These are phyloP conservation scores for Psittacus erithacus DNA, from an alignment of 2,113 vertebrate genomes.

Conservation along the genomic window DNA sequence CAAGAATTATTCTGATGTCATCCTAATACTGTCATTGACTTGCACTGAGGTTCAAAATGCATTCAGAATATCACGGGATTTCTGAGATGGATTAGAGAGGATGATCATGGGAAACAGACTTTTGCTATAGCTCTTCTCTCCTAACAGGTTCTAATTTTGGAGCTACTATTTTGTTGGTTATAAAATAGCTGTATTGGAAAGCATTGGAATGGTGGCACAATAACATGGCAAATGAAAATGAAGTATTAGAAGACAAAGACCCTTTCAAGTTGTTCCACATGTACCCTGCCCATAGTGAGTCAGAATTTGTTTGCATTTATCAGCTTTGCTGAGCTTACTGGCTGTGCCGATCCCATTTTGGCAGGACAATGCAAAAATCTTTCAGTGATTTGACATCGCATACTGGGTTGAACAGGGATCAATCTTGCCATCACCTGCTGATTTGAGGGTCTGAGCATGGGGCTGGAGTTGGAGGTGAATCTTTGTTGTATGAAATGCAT, in stretches of 20 bases:
- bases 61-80: background rate
- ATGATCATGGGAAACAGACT: background rate
- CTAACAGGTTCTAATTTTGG: background rate
- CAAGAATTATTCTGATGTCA: background rate
- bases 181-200: background rate
- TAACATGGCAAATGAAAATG: background rate
- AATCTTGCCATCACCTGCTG: constrained; percentile 30
- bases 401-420: background rate
- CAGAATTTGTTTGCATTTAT: background rate
- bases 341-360: constrained; percentile 38
- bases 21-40: background rate
- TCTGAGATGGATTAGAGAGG: background rate
- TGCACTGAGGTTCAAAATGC: background rate
- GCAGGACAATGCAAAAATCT: background rate
- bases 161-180: background rate
- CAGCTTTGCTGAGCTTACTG: background rate
- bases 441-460: constrained; percentile 31
- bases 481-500: too few species aligned
- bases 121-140: background rate
- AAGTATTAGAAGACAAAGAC: background rate
- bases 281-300: background rate
- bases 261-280: background rate
- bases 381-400: background rate
- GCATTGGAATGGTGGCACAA: background rate
- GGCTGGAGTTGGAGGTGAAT: background rate